Evolutionary conservation across 2,797 vertebrate genomes (phyloP).

Genomic region (Avahi laniger): DNA sequence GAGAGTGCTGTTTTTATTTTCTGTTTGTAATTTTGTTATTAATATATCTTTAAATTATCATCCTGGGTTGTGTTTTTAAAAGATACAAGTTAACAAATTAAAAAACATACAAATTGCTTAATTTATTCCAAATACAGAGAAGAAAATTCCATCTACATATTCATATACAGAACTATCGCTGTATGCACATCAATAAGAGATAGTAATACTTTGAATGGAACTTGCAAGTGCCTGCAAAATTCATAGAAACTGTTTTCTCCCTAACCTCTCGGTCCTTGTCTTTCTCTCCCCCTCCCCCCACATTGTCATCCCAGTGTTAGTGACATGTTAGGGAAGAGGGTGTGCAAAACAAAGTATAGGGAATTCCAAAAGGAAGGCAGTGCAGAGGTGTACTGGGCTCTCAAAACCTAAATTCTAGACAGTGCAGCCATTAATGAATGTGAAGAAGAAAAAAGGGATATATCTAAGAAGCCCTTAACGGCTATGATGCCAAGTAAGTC

Average conservation of each 20-base stretch:
- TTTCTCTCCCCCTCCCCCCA: not conserved
- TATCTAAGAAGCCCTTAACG: not conserved
- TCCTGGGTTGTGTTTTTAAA: conserved; percentile 7
- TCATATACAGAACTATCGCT: not conserved
- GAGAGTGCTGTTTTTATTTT: not conserved
- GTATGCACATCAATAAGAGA: not conserved
- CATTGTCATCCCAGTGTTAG: not conserved
- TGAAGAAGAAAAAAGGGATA: not conserved
- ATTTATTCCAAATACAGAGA: too few species aligned
- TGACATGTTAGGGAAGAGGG: not conserved
- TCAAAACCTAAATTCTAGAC: not conserved
- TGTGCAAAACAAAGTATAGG: not conserved
- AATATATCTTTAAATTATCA: conserved; percentile 12
- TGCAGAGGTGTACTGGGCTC: not conserved
- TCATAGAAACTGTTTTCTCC: not conserved
- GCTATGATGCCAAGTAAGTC: not conserved
- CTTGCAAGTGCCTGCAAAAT: not conserved
- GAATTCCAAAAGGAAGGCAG: not conserved
- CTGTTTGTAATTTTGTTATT: not conserved
- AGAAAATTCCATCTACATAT: not conserved
- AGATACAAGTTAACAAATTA: not conserved
- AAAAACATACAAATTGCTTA: conserved; percentile 1
- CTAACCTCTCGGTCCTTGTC: not conserved
- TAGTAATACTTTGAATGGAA: not conserved
- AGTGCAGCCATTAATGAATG: not conserved